Evolutionary conservation across 2,888 invertebrate species (phyloP).

Genomic region (Philonicus albiceps): DNA sequence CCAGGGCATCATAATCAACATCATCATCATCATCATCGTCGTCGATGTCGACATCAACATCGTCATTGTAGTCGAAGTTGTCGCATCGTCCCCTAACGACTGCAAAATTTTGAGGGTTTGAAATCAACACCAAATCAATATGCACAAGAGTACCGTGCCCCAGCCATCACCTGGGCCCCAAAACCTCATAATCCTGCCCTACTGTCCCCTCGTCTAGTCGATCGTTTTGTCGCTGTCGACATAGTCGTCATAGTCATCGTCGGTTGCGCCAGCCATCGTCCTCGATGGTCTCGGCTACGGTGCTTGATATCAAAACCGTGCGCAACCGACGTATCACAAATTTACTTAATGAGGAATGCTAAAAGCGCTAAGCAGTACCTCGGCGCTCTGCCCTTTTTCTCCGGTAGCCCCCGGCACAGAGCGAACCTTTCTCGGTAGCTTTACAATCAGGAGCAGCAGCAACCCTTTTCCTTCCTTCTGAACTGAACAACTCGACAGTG

Average conservation of each 20-base stretch:
- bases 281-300: neutral
- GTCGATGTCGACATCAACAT: neutral
- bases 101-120: neutral
- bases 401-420: neutral
- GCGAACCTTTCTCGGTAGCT: neutral
- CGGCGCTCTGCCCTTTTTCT: neutral
- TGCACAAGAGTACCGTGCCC: neutral
- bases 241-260: neutral
- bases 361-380: slow-evolving; percentile 19
- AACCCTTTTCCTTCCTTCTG: neutral
- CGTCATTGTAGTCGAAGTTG: neutral
- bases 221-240: neutral
- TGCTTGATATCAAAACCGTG: slow-evolving; percentile 17
- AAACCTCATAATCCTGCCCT: neutral
- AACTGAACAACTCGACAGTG: neutral
- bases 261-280: neutral
- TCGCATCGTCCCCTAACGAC: neutral
- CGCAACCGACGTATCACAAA: slow-evolving; percentile 13
- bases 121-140: slow-evolving; percentile 34
- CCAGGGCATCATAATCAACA: neutral
- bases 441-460: neutral
- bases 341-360: slow-evolving; percentile 30
- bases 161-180: neutral
- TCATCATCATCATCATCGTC: neutral
- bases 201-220: neutral